Evolutionary conservation across 2,797 vertebrate genomes (phyloP).

Genomic region (Chanos chanos): DNA sequence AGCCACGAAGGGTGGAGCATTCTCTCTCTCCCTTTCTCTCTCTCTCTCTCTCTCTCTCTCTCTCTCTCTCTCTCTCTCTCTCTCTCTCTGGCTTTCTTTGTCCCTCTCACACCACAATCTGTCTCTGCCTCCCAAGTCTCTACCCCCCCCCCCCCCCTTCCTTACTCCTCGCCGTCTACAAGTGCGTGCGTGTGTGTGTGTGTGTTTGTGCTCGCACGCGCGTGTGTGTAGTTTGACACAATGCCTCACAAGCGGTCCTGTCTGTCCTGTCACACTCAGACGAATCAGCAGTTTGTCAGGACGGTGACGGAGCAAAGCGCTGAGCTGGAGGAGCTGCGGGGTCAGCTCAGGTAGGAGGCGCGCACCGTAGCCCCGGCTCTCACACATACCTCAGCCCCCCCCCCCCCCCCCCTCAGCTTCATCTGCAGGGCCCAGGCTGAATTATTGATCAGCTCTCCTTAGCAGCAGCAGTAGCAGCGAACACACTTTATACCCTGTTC

Average conservation of each 20-base stretch:
- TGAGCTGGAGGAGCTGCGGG: slow-evolving; percentile 79
- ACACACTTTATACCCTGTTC: too few relatives aligned
- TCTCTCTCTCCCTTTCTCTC: background rate
- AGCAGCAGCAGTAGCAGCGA: too few relatives aligned
- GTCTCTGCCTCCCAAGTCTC: background rate
- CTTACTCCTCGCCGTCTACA: slow-evolving; percentile 14
- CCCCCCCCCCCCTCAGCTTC: too few relatives aligned
- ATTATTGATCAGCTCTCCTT: too few relatives aligned
- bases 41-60: background rate
- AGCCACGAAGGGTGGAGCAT: slow-evolving; percentile 39
- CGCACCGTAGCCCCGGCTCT: slow-evolving; percentile 9
- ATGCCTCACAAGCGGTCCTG: slow-evolving; percentile 60
- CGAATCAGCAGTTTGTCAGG: slow-evolving; percentile 84
- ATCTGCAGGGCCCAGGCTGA: too few relatives aligned
- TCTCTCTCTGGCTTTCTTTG: slow-evolving; percentile 40
- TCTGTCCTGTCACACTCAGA: slow-evolving; percentile 75
- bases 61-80: background rate
- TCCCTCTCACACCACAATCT: background rate
- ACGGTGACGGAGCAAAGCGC: slow-evolving; percentile 79
- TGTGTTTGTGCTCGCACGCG: slow-evolving; percentile 1
- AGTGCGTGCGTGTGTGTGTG: slow-evolving; percentile 30
- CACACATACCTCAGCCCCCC: too few relatives aligned
- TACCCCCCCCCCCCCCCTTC: background rate
- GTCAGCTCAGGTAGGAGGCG: slow-evolving; percentile 80
- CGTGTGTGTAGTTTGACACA: slow-evolving; percentile 25